Conservation (phyloP, 2,113 vertebrate species). For the Plecturocebus donacophilus region DNA sequence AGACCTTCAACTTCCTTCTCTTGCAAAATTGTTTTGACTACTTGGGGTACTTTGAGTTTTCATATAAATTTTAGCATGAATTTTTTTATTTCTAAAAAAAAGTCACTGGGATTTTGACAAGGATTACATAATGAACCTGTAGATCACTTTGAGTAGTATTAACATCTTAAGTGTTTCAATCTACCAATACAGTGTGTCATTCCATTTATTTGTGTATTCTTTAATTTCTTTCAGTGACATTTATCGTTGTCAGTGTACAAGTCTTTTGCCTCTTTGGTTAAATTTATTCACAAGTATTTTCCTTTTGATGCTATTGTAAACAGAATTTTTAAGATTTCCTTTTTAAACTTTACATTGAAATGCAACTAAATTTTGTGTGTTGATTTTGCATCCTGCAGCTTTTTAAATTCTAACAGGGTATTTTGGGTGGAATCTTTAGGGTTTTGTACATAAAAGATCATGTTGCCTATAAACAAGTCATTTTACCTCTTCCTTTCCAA, state of each 20-base stretch:
- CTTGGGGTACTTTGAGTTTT: background rate
- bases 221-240: background rate
- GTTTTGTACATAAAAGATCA: background rate
- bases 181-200: background rate
- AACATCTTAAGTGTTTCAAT: background rate
- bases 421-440: background rate
- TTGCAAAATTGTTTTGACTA: background rate
- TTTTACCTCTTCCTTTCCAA: background rate
- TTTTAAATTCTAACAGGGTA: background rate
- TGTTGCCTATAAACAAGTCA: background rate
- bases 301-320: background rate
- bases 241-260: background rate
- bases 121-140: background rate
- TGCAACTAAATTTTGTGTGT: background rate
- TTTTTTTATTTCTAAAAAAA: background rate
- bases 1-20: background rate
- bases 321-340: background rate
- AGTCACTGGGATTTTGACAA: background rate
- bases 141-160: background rate
- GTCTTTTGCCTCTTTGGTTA: background rate
- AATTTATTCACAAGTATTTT: background rate
- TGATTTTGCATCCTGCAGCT: background rate
- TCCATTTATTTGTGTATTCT: background rate
- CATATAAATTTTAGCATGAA: background rate
- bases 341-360: background rate